phyloP scores from a whole-genome alignment of 2,888 invertebrate species.

The Drosophila barbarae region DNA sequence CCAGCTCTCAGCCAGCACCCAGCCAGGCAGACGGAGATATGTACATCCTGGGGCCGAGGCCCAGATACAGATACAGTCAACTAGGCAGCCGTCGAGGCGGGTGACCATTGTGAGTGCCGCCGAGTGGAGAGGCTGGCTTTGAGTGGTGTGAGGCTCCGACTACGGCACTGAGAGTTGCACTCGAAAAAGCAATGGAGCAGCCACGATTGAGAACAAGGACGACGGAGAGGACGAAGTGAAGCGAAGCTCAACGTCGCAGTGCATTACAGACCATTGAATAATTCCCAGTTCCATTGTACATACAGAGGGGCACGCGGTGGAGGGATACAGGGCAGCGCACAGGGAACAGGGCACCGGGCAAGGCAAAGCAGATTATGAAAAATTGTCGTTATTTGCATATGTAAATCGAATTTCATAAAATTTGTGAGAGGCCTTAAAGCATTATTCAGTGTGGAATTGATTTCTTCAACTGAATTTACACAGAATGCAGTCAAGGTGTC shows the following conservation, averaged over 20 bases:
- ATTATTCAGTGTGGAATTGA: constrained; percentile 49
- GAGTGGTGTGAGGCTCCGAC: constrained; percentile 33
- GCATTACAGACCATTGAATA: constrained; percentile 78
- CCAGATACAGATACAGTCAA: constrained; percentile 55
- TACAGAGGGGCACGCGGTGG: constrained; percentile 8
- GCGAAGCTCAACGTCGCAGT: constrained; percentile 49
- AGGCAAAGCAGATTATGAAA: constrained; percentile 77
- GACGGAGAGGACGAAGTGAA: constrained; percentile 24
- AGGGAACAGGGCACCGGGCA: constrained; percentile 39
- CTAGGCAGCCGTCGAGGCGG: constrained; percentile 64
- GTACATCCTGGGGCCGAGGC: constrained; percentile 11
- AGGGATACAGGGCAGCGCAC: constrained; percentile 45
- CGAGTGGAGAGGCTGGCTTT: constrained; percentile 12
- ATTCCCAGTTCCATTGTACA: constrained; percentile 73
- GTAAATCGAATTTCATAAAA: constrained; percentile 79
- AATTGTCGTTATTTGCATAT: constrained; percentile 79
- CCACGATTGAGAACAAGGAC: constrained; percentile 35
- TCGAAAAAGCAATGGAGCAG: constrained; percentile 66
- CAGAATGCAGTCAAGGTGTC: constrained; percentile 29
- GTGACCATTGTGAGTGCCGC: constrained; percentile 59
- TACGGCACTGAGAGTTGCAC: constrained; percentile 50
- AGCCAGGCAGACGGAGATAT: constrained; percentile 19
- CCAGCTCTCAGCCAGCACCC: constrained; percentile 4
- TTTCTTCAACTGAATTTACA: constrained; percentile 36
- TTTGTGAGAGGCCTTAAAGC: constrained; percentile 68